Base-by-base conservation (phyloP, 1,140 invertebrate species). In the Helicorthomorpha holstii region DNA sequence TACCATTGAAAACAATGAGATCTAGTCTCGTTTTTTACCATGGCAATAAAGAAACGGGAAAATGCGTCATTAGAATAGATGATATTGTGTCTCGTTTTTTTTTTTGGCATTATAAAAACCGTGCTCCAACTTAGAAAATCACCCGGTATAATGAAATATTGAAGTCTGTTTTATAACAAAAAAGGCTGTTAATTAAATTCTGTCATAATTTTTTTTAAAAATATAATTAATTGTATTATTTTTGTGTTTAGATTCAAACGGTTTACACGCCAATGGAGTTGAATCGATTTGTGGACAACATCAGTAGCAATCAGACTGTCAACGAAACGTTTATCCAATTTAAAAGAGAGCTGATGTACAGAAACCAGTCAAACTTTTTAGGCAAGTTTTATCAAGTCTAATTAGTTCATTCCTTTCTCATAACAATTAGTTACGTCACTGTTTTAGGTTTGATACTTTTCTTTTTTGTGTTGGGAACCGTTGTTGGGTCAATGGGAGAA, bases 401-500 rank as follows among this genome's bases (percentile, higher is more conserved):
- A 7, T 7, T 16, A 34, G 16, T 7, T 34, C 7, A 34, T 7
- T 7, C 29, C 7, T 34, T 34, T 34, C 16, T 16, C 7, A 7
- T 34, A 34, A 34, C 29, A 34, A 7, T 34, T 16, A 7, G 29
- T 7, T 7, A 16, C 16, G 29, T 34, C 7, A 34, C 27, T 52
- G 48, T 43, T 57, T 10, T 14, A 59, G 58, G 58, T 22, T 79
- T 91, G 49, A 87, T 90, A 10, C 84, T 87, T 67, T 90, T 89
- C 67, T 89, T 85, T 58, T 68, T 90, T 1, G 76, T 83, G 1
- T 90, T 91, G 61, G 87, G 87, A 2, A 87, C 83, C 22, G 75
- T 88, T 34, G 68, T 88, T 3, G 84, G 85, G 1, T 85, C 83
- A 2, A 69, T 90, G 3, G 85, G 83, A 3, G 58, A 64, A 48